Percentiles rank a stretch among this genome's conserved stretches.
These are phyloP conservation scores for Illadopsis cleaveri DNA, from an alignment of 2,113 vertebrate species.

Conservation along the genomic window DNA sequence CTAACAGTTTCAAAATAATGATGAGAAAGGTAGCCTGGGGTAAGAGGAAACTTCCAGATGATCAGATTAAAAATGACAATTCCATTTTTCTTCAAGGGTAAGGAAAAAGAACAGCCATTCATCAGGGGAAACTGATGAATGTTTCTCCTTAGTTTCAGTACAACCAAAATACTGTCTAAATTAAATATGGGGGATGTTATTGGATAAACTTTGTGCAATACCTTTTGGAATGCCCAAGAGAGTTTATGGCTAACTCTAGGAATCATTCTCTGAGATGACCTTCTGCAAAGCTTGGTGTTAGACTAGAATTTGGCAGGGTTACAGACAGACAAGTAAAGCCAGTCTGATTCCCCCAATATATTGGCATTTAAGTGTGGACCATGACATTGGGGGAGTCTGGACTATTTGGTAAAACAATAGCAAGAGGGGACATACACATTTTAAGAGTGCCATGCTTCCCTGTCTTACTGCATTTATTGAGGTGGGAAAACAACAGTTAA, in stretches of 20 bases:
- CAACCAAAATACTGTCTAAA: slow-evolving; percentile 2
- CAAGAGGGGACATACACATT: not conserved
- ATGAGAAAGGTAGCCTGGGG: not conserved
- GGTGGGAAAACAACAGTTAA: not conserved
- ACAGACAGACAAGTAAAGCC: not conserved
- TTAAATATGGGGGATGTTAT: not conserved
- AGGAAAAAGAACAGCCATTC: not conserved
- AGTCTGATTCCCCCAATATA: not conserved
- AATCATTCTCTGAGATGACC: not conserved
- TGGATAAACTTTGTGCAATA: not conserved
- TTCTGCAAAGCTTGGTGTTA: not conserved
- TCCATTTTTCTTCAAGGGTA: not conserved
- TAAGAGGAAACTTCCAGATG: not conserved
- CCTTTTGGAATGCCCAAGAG: not conserved
- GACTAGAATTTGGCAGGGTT: not conserved
- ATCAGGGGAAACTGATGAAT: not conserved
- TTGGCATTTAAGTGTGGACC: not conserved
- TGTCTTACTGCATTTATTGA: not conserved
- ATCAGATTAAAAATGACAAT: slow-evolving; percentile 27
- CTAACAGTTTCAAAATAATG: not conserved
- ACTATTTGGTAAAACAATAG: not conserved
- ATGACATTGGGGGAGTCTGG: not conserved
- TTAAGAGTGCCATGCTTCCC: not conserved
- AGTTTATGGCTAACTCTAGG: not conserved
- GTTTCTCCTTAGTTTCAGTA: not conserved